A percentile compares a stretch with the other conserved stretches of the same genome.
phyloP scores from a whole-genome alignment of 2,797 vertebrate genomes.

The Phalanger gymnotis region DNA sequence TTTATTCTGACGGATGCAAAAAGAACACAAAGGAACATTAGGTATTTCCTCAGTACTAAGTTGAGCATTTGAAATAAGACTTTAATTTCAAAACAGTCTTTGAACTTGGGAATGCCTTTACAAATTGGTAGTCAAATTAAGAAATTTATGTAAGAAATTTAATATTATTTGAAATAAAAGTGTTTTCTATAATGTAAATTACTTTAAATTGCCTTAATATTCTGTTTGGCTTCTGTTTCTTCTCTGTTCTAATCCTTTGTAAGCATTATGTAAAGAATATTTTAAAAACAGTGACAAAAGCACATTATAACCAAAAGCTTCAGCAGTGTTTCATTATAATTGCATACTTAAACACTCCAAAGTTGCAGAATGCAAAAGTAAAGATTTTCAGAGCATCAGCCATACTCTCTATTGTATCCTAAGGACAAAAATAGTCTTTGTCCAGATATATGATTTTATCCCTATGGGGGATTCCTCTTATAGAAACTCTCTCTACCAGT shows the following conservation, averaged over 20 bases:
- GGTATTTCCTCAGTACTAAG: conserved; percentile 45
- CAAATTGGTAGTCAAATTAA: conserved; percentile 56
- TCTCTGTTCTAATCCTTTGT: conserved; percentile 21
- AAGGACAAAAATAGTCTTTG: background rate
- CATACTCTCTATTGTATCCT: background rate
- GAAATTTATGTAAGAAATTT: conserved; percentile 39
- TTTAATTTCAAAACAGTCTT: conserved; percentile 49
- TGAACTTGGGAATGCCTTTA: background rate
- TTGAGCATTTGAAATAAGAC: conserved; percentile 32
- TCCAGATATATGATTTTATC: background rate
- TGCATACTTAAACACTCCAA: conserved; percentile 4
- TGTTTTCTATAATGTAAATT: conserved; percentile 47
- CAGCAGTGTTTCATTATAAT: conserved; percentile 5
- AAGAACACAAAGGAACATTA: conserved; percentile 40
- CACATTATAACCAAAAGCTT: conserved; percentile 18
- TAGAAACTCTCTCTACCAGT: background rate
- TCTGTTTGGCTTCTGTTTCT: conserved; percentile 2
- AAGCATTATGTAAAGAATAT: conserved; percentile 48
- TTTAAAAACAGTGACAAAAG: conserved; percentile 30
- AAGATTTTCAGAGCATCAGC: background rate
- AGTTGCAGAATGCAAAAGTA: conserved; percentile 28
- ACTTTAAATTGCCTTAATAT: conserved; percentile 43
- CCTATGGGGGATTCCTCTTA: background rate
- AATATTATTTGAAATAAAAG: conserved; percentile 55
- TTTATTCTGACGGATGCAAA: conserved; percentile 10